Evolutionary conservation across 2,888 invertebrate species (phyloP).

Genomic region (Marasmarcha lunaedactyla): DNA sequence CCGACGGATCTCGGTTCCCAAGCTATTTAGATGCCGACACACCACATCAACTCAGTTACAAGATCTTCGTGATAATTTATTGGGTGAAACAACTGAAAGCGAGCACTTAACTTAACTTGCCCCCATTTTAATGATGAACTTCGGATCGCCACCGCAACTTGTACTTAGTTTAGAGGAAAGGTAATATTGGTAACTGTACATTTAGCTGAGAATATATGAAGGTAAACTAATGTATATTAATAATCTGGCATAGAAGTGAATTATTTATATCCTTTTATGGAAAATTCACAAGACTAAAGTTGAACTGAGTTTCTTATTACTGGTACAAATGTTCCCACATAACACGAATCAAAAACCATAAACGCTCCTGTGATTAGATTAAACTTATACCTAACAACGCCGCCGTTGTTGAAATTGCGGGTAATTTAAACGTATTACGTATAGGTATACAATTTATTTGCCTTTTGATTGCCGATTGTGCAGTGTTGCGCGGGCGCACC

Average conservation of each 20-base stretch:
- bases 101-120: slow-evolving; percentile 15
- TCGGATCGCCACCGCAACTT: slow-evolving; percentile 22
- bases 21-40: slow-evolving; percentile 36
- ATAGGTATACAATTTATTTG: slow-evolving; percentile 31
- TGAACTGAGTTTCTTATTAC: too few species aligned
- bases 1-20: slow-evolving; percentile 30
- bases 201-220: too few species aligned
- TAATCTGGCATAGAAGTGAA: too few species aligned
- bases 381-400: slow-evolving; percentile 3
- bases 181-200: slow-evolving; percentile 8
- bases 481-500: slow-evolving; percentile 23
- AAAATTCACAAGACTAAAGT: too few species aligned
- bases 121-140: slow-evolving; percentile 28
- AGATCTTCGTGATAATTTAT: slow-evolving; percentile 63
- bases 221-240: too few species aligned
- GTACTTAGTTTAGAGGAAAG: slow-evolving; percentile 13
- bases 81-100: slow-evolving; percentile 28
- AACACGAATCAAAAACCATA: background rate
- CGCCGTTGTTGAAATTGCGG: slow-evolving; percentile 4
- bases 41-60: slow-evolving; percentile 45
- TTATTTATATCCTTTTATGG: too few species aligned
- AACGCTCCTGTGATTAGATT: background rate
- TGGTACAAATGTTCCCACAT: background rate
- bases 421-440: slow-evolving; percentile 23
- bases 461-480: slow-evolving; percentile 37